These are phyloP conservation scores for Magallana ariakensis DNA, from an alignment of 1,140 invertebrate genomes.

Conservation along the genomic window DNA sequence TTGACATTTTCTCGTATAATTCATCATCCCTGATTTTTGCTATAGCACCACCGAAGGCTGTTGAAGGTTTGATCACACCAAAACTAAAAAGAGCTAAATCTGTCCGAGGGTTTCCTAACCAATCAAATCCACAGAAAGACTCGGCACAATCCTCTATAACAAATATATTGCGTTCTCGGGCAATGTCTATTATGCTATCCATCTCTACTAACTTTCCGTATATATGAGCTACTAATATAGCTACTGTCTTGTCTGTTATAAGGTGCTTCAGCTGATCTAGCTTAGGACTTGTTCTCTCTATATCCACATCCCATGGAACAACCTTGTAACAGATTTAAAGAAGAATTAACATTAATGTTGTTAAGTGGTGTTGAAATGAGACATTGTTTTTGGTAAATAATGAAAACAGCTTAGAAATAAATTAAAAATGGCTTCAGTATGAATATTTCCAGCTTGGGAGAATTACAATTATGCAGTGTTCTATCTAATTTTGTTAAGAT, in stretches of 20 bases:
- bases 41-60: conserved; percentile 78
- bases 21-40: conserved; percentile 74
- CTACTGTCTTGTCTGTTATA: conserved; percentile 76
- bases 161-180: conserved; percentile 68
- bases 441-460: too few species aligned
- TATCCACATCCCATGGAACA: conserved; percentile 76
- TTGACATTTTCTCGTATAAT: conserved; percentile 72
- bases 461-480: too few species aligned
- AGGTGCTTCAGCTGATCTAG: conserved; percentile 72
- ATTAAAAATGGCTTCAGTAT: too few species aligned
- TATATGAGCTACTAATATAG: conserved; percentile 77
- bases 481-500: too few species aligned
- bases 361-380: too few species aligned
- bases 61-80: conserved; percentile 78
- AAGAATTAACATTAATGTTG: neutral
- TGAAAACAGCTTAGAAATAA: too few species aligned
- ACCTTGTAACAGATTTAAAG: conserved; percentile 54
- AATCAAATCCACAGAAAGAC: conserved; percentile 77
- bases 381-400: too few species aligned
- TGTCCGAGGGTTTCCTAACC: conserved; percentile 73
- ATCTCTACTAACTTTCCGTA: conserved; percentile 77
- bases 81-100: conserved; percentile 79
- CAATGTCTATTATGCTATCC: conserved; percentile 72
- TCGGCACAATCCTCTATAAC: conserved; percentile 80
- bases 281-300: conserved; percentile 76